Base-by-base conservation (phyloP, 2,113 vertebrate species). In the Alces alces region DNA sequence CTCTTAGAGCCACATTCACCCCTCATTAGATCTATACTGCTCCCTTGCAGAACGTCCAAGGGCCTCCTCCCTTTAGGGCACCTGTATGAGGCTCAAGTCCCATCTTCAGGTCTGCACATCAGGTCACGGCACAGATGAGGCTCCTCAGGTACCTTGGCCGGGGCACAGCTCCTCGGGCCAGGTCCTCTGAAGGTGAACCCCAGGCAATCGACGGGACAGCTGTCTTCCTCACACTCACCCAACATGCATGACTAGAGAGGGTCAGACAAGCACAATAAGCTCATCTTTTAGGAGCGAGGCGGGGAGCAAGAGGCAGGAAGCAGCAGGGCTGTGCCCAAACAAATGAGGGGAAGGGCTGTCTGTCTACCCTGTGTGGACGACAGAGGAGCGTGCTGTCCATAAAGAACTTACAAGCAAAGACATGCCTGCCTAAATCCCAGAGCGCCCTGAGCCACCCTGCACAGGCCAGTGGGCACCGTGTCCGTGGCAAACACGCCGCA, bases 81-180 rank as follows among this genome's bases (percentile, higher is more conserved):
- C 50, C 4, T 78, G 54, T 33, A 1, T 28, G 11, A 23, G 16
- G 28, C 30, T 79, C 28, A 33, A 66, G 21, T 70, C 45, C 55
- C 70, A 25, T 70, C 7, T 23, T 27, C 57, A 14, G 7, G 50
- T 66, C 21, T 96, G 15, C 55, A 36, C 11, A 28, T 15, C 19
- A 78, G 2, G 3, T 21, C 7, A 6, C 17, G 15, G 27, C 4
- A 17, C 27, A 21, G 13, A n/a, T 16, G 13, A 80, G 4, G 21
- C 13, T 60, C 5, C 13, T 27, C 16, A 13, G 39, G 4, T 16
- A 2, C 1, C 7, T 60, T 88, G 58, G 1, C 57, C 58, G 13
- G 16, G n/a, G 47, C 14, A 19, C 15, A 27, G 57, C 1, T n/a
- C 3, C 45, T 55, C 0, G 1, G 47, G 23, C 15, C n/a, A 57